Base-by-base conservation (phyloP, 2,888 invertebrate genomes). In the Nephrocerus scutellatus region DNA sequence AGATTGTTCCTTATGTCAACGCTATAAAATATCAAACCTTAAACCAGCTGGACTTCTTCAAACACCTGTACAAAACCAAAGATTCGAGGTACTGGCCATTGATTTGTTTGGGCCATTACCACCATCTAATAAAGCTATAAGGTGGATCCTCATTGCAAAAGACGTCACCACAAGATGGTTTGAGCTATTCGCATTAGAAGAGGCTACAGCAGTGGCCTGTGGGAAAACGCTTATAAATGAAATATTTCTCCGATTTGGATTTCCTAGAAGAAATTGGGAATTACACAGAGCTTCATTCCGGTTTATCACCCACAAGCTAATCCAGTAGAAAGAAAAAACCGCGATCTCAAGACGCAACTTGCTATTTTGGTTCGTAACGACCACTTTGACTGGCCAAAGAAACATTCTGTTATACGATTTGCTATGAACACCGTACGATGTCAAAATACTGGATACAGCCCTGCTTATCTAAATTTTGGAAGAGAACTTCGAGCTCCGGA, bases 301-400 rank as follows among this genome's bases (percentile, higher is more conserved):
- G 32, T 57, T 0, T 62, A 63, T 42, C 61, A 65, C 26, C 62
- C 62, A 0, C 51, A 57, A 18, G 53, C 57, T 0, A 62, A 62
- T 30, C 62, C 58, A 0, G 59, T 55, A 1, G 62, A 62, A 32
- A 31, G 60, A 1, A 41, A 44, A 30, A 47, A 44, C 14, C 16
- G 42, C 51, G 54, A 23, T 0, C 53, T 60, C 5, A 46, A 38
- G 16, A 28, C 40, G 2, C 43, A 46, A 13, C 30, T 45, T 3
- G 21, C 31, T 2, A 42, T 45, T n/a, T 19, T 39, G 6, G 45
- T 45, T 10, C 22, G 32, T 23, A 32, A 43, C 15, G 12, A 43
- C 19, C 45, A 42, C 9, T 8, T 28, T 6, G 13, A 29, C 5
- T 37, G 22, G 37, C 20, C 32, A 10, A 7, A 15, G 4, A 30